Evolutionary conservation across 2,888 invertebrate species (phyloP), one percentile per base, ranked within the genome.

Genomic region (Eilema griseolum): DNA sequence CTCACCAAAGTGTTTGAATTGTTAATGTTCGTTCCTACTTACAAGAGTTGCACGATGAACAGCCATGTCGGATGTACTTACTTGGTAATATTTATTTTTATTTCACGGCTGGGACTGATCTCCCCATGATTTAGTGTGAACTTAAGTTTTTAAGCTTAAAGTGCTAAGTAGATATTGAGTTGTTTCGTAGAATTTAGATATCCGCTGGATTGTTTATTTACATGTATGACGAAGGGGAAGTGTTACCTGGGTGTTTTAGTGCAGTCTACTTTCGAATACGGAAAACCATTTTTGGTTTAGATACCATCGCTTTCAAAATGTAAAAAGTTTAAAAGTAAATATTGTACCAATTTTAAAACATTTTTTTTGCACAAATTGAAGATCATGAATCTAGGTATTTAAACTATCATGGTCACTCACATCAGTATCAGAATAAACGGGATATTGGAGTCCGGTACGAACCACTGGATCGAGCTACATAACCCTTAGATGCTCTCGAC

Each of bases 1-100:
- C 89, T 88, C 84, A 90, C 90, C 84, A 91, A 93, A 93, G 91
- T 91, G 93, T 92, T 92, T 93, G 92, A 93, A 94, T 94, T 90
- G 92, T 93, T 94, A 93, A 93, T 92, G 91, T 86, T 70, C 73
- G 85, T 84, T 83, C 81, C 46, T 72, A 66, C 65, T 89, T 88
- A 89, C 80, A 82, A 79, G 77, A 78, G 61, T 62, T 74, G 59
- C 62, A 68, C 59, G 46, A 61, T 33, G 46, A 31, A 52, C 70
- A 33, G 28, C 33, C 63, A 71, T 73, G 83, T 80, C 83, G 84
- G 80, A 83, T 74, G 77, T 81, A 76, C 75, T 61, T 52, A 52
- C 52, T 52, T 61, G 52, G 57, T 20, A 69, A 31, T 81, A 79
- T 83, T 83, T 86, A 83, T 87, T 85, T 85, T 83, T 78, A 83